Evolutionary conservation across 2,888 invertebrate species (phyloP).

Genomic region (Cheilosia soror): DNA sequence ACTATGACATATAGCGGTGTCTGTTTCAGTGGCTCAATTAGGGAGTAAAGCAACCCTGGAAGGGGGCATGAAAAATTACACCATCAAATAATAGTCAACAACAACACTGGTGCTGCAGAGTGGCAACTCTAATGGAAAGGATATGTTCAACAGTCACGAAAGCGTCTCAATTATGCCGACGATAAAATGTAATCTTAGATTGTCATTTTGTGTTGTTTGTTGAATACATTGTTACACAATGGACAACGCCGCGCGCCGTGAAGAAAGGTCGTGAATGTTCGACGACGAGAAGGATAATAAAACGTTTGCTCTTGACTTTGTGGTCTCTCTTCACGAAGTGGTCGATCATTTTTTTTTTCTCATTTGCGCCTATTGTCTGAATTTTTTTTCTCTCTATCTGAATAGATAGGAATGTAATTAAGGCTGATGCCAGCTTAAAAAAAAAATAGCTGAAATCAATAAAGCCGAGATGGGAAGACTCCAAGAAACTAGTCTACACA

Average conservation of each 20-base stretch:
- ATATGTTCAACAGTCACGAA: constrained; percentile 74
- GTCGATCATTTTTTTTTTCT: constrained; percentile 42
- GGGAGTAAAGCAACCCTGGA: neutral
- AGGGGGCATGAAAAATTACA: constrained; percentile 40
- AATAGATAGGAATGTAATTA: neutral
- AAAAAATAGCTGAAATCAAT: neutral
- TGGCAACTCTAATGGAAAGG: constrained; percentile 64
- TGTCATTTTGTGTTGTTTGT: constrained; percentile 41
- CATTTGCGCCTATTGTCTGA: constrained; percentile 20
- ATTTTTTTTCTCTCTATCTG: neutral
- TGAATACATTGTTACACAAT: constrained; percentile 23
- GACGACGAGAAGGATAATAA: constrained; percentile 40
- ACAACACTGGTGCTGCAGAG: constrained; percentile 24
- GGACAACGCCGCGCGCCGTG: neutral
- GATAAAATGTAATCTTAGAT: constrained; percentile 69
- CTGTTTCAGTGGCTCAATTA: constrained; percentile 26
- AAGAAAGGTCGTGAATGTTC: constrained; percentile 40
- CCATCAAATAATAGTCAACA: constrained; percentile 62
- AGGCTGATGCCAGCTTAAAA: neutral
- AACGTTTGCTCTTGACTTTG: constrained; percentile 25
- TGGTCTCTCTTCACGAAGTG: constrained; percentile 7
- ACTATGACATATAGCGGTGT: constrained; percentile 27
- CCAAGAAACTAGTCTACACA: constrained; percentile 3
- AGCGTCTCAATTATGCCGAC: constrained; percentile 68
- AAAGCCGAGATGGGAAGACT: neutral